Percentiles rank a stretch among this genome's conserved stretches.
phyloP scores from a whole-genome alignment of 2,113 vertebrate species.

The Nematolebias whitei region DNA sequence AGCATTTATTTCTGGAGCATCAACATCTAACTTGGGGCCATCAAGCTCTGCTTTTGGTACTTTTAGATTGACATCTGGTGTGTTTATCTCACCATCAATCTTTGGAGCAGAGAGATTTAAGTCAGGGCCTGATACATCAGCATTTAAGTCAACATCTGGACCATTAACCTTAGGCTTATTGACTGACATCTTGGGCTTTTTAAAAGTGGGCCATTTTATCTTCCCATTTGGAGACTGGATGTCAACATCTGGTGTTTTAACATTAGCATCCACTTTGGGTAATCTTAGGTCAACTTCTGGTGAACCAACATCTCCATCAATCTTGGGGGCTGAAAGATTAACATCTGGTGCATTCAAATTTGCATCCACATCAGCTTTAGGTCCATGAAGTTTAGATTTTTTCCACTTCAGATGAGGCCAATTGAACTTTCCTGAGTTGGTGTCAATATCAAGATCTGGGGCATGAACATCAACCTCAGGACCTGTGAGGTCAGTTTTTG shows the following conservation, averaged over 20 bases:
- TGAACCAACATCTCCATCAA: slow-evolving; percentile 49
- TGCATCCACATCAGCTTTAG: slow-evolving; percentile 47
- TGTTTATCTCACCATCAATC: slow-evolving; percentile 55
- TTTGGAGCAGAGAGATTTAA: slow-evolving; percentile 58
- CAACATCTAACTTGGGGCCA: slow-evolving; percentile 48
- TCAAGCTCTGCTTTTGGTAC: slow-evolving; percentile 62
- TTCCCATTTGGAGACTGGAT: slow-evolving; percentile 58
- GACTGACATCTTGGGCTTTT: slow-evolving; percentile 51
- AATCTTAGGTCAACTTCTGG: slow-evolving; percentile 59
- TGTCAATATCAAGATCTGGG: slow-evolving; percentile 51
- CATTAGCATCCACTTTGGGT: slow-evolving; percentile 55
- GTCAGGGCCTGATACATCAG: slow-evolving; percentile 50
- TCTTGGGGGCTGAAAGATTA: slow-evolving; percentile 51
- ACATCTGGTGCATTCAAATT: slow-evolving; percentile 52
- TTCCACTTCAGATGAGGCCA: slow-evolving; percentile 64
- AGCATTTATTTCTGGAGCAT: slow-evolving; percentile 61
- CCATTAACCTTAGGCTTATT: slow-evolving; percentile 53
- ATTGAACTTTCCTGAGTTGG: slow-evolving; percentile 55
- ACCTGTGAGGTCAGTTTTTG: slow-evolving; percentile 47
- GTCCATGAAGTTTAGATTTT: slow-evolving; percentile 51
- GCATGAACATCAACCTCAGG: slow-evolving; percentile 46
- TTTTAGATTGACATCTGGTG: slow-evolving; percentile 60
- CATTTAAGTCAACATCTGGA: slow-evolving; percentile 58
- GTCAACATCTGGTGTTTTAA: slow-evolving; percentile 51
- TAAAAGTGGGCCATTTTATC: slow-evolving; percentile 63